Conservation (phyloP, 2,888 invertebrate genomes). For the Euclidia mi region DNA sequence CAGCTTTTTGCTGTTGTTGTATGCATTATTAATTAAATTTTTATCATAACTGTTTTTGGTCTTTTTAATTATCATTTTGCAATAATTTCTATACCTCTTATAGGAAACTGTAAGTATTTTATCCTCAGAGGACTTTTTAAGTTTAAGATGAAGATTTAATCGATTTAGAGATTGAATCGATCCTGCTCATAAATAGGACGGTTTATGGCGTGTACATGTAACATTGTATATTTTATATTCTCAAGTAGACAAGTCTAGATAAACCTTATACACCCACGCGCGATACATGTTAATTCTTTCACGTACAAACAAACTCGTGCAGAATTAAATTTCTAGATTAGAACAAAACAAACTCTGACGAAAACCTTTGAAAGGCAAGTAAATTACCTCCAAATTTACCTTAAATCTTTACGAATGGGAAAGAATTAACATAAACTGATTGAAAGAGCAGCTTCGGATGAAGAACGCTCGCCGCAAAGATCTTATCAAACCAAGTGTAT, state of each 20-base stretch:
- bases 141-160: too few species aligned
- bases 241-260: slow-evolving; percentile 29
- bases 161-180: slow-evolving; percentile 73
- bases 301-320: slow-evolving; percentile 13
- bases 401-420: slow-evolving; percentile 24
- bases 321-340: slow-evolving; percentile 29
- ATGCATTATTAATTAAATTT: too few species aligned
- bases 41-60: too few species aligned
- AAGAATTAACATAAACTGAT: slow-evolving; percentile 31
- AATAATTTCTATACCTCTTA: too few species aligned
- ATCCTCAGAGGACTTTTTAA: too few species aligned
- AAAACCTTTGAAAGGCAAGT: slow-evolving; percentile 19
- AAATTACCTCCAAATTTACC: too few species aligned
- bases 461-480: slow-evolving; percentile 50
- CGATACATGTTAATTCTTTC: slow-evolving; percentile 30
- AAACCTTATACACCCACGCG: slow-evolving; percentile 20
- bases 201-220: slow-evolving; percentile 47
- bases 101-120: too few species aligned
- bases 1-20: too few species aligned
- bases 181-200: slow-evolving; percentile 66
- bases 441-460: slow-evolving; percentile 29
- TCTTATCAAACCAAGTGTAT: slow-evolving; percentile 57
- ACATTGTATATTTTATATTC: slow-evolving; percentile 39
- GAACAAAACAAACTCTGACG: slow-evolving; percentile 34
- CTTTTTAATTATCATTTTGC: too few species aligned